Evolutionary conservation across 2,888 invertebrate species (phyloP).

Genomic region (Koerneria pararmatus): DNA sequence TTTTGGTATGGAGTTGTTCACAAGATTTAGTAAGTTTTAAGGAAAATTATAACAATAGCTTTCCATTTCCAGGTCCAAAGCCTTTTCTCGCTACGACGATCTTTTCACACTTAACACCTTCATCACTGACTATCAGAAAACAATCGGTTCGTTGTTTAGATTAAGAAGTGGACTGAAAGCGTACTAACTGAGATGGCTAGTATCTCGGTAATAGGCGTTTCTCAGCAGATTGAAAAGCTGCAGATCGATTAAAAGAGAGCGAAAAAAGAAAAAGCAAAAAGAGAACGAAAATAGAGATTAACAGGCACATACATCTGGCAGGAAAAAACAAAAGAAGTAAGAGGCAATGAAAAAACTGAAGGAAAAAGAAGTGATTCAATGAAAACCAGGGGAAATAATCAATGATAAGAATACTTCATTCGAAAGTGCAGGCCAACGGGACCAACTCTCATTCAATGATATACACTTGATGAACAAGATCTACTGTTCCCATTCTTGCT

Average conservation of each 20-base stretch:
- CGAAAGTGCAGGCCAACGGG: conserved; percentile 44
- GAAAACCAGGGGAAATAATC: not conserved
- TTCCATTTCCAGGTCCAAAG: conserved; percentile 49
- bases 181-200: too few relatives aligned
- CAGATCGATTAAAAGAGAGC: conserved; percentile 6
- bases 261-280: too few relatives aligned
- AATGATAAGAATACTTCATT: not conserved
- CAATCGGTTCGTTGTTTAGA: conserved; percentile 49
- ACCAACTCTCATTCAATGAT: conserved; percentile 60
- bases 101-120: conserved; percentile 59
- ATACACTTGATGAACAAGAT: conserved; percentile 59
- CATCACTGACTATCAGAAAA: conserved; percentile 59
- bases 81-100: conserved; percentile 58
- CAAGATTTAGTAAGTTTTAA: not conserved
- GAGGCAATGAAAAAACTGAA: too few relatives aligned
- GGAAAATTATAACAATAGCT: conserved; percentile 8
- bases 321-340: too few relatives aligned
- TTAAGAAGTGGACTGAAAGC: too few relatives aligned
- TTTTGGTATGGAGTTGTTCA: too few relatives aligned
- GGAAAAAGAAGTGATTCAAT: too few relatives aligned
- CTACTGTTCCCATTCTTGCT: conserved; percentile 52
- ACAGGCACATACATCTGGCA: too few relatives aligned
- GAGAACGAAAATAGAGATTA: too few relatives aligned
- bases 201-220: too few relatives aligned
- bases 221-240: not conserved